Percentiles rank a stretch among this genome's conserved stretches.
These are phyloP conservation scores for Drosophila mulleri DNA, from an alignment of 2,888 invertebrate genomes.

Conservation along the genomic window DNA sequence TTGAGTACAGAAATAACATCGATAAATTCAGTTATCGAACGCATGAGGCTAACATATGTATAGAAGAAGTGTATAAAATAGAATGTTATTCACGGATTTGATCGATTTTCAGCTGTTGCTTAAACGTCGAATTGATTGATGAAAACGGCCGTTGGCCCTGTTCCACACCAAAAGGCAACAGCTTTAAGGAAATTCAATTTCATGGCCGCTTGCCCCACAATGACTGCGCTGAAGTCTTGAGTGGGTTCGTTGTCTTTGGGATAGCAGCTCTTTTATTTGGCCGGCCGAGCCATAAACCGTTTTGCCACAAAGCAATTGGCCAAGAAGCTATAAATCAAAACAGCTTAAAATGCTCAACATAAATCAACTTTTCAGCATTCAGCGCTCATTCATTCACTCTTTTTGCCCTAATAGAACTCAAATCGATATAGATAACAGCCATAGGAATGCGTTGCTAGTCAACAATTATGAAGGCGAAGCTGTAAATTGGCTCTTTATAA, in stretches of 20 bases:
- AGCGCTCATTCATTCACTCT: too few species aligned
- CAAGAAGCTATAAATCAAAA: conserved; percentile 65
- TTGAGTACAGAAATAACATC: neutral
- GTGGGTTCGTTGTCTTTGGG: conserved; percentile 10
- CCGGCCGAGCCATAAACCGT: conserved; percentile 46
- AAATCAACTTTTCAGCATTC: conserved; percentile 34
- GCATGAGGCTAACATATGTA: too few species aligned
- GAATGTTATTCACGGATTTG: neutral
- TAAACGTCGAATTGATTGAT: conserved; percentile 13
- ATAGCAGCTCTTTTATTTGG: conserved; percentile 23
- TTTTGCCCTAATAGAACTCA: neutral
- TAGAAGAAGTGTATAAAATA: too few species aligned
- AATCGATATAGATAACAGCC: conserved; percentile 9
- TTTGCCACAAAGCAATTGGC: conserved; percentile 37
- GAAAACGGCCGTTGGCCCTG: neutral
- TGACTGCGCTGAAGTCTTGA: neutral
- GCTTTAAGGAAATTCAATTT: conserved; percentile 30
- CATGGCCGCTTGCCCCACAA: conserved; percentile 23
- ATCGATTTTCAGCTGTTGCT: neutral
- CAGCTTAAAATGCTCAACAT: conserved; percentile 56
- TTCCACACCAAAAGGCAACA: too few species aligned
- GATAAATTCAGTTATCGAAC: neutral
- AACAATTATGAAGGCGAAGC: conserved; percentile 16
- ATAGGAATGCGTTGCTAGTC: conserved; percentile 11
- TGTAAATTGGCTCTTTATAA: conserved; percentile 5